Percentiles rank a stretch among this genome's conserved stretches.
Evolutionary conservation across 2,888 invertebrate species (phyloP).

Genomic region (Phaedon cochleariae): DNA sequence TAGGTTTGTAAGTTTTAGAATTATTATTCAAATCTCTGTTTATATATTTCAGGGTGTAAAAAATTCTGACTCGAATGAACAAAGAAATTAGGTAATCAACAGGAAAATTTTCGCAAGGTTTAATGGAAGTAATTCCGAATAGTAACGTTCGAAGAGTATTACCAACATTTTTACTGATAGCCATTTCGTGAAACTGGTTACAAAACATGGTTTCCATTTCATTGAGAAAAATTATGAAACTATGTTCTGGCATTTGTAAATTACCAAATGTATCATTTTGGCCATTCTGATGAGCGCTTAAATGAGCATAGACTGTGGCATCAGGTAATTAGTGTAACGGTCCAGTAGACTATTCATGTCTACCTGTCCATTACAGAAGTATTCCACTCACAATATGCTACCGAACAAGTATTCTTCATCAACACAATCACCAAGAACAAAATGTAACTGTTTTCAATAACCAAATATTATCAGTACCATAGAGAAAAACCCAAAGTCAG

Average conservation of each 20-base stretch:
- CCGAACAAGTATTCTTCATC: too few relatives aligned
- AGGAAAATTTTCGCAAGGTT: slow-evolving; percentile 2
- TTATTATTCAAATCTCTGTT: slow-evolving; percentile 3
- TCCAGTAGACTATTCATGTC: too few relatives aligned
- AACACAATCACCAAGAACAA: too few relatives aligned
- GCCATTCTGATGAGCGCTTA: slow-evolving; percentile 2
- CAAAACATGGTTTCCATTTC: slow-evolving; percentile 9
- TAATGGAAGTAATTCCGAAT: not conserved
- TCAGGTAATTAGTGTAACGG: too few relatives aligned
- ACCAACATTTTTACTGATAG: slow-evolving; percentile 4
- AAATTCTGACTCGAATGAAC: slow-evolving; percentile 3
- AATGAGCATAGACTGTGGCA: slow-evolving; percentile 4
- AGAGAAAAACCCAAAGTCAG: too few relatives aligned
- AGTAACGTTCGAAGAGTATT: slow-evolving; percentile 2
- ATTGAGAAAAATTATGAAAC: slow-evolving; percentile 1
- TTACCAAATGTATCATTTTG: slow-evolving; percentile 9
- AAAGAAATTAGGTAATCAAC: slow-evolving; percentile 5
- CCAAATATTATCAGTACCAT: too few relatives aligned
- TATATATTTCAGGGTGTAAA: slow-evolving; percentile 1
- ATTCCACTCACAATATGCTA: too few relatives aligned
- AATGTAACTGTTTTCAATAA: too few relatives aligned
- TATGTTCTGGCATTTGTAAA: slow-evolving; percentile 7
- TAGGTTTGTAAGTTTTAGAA: too few relatives aligned
- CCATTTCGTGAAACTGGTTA: slow-evolving; percentile 3
- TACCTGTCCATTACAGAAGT: too few relatives aligned